phyloP scores from a whole-genome alignment of 2,888 invertebrate genomes.

The Acrocyrtus sp. region DNA sequence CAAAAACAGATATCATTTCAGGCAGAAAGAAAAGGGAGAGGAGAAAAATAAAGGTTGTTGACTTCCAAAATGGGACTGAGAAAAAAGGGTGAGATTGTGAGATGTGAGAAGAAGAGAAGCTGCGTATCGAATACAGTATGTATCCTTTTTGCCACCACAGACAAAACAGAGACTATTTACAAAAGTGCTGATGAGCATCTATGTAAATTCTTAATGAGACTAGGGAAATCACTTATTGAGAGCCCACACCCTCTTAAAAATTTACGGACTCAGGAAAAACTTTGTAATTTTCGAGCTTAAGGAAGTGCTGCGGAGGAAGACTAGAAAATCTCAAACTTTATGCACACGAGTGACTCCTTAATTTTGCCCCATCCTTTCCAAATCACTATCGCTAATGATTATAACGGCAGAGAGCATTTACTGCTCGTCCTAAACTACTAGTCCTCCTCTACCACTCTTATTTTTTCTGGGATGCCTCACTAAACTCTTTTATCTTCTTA shows the following conservation, averaged over 20 bases:
- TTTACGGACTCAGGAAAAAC: too few species aligned
- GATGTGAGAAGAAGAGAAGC: too few species aligned
- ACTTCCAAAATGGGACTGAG: slow-evolving; percentile 22
- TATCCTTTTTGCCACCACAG: too few species aligned
- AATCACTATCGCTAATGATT: neutral
- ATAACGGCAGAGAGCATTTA: neutral
- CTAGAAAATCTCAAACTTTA: too few species aligned
- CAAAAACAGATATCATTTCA: too few species aligned
- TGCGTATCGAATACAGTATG: too few species aligned
- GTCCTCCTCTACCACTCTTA: neutral
- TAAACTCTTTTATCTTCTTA: neutral
- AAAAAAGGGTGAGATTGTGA: too few species aligned
- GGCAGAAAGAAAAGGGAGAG: too few species aligned
- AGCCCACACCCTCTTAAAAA: slow-evolving; percentile 37
- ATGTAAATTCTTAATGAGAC: slow-evolving; percentile 46
- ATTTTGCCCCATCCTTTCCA: neutral
- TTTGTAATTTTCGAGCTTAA: too few species aligned
- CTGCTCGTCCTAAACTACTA: neutral
- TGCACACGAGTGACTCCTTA: slow-evolving; percentile 1
- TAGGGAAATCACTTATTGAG: slow-evolving; percentile 38
- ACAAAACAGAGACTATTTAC: neutral
- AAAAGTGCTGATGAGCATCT: slow-evolving; percentile 23
- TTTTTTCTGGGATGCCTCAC: slow-evolving; percentile 13
- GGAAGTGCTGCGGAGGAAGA: too few species aligned
- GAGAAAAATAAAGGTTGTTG: slow-evolving; percentile 52